These are phyloP conservation scores for Leptobrachium ailaonicum DNA, from an alignment of 2,113 vertebrate genomes.

Conservation along the genomic window DNA sequence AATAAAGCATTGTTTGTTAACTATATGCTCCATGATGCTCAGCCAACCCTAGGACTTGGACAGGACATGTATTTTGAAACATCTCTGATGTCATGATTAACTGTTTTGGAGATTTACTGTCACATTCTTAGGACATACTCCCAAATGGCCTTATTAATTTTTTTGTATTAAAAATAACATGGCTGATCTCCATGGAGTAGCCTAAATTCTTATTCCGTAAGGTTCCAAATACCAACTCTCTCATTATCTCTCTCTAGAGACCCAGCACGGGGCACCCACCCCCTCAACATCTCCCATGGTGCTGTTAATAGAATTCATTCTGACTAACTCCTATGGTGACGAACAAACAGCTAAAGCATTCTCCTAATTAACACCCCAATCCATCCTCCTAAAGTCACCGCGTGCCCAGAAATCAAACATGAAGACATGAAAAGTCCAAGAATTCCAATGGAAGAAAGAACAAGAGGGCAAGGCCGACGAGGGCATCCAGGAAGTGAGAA, in stretches of 20 bases:
- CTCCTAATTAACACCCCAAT: conserved; percentile 10
- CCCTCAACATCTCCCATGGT: conserved; percentile 1
- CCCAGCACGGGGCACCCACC: neutral
- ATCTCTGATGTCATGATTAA: no score
- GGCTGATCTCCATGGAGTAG: no score
- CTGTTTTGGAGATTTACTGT: no score
- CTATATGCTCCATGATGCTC: no score
- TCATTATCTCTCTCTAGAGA: neutral
- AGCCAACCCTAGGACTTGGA: no score
- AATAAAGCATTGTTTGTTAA: no score
- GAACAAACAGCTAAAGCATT: neutral
- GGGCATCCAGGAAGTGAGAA: neutral
- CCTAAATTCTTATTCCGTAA: no score
- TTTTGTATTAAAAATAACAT: no score
- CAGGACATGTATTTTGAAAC: no score
- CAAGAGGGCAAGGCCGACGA: neutral
- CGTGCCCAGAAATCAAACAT: neutral
- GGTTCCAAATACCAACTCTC: no score
- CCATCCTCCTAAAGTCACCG: neutral
- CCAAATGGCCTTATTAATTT: no score
- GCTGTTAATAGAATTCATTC: conserved; percentile 40
- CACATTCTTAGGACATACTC: no score
- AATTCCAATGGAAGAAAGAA: conserved; percentile 1
- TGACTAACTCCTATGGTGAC: conserved; percentile 32
- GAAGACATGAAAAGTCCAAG: neutral